phyloP scores from a whole-genome alignment of 2,797 vertebrate genomes.

The Catharus ustulatus region DNA sequence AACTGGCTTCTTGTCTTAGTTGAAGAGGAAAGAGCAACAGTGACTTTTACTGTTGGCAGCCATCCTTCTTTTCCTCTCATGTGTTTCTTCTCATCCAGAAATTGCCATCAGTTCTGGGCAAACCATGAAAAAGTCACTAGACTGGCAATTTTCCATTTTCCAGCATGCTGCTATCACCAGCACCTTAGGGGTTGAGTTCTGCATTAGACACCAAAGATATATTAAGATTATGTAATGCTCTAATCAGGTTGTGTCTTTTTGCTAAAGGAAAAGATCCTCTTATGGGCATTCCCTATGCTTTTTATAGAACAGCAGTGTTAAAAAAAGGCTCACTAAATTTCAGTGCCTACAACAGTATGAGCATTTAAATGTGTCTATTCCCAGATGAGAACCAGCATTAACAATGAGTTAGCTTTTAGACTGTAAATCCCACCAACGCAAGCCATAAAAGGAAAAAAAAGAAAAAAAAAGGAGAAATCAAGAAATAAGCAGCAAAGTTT shows the following conservation, averaged over 20 bases:
- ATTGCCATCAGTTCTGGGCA: not conserved
- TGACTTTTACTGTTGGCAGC: not conserved
- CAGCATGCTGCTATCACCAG: not conserved
- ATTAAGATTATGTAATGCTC: not conserved
- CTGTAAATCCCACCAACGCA: not conserved
- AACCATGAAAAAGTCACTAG: not conserved
- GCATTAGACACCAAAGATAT: not conserved
- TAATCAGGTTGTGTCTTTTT: not conserved
- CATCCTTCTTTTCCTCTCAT: not conserved
- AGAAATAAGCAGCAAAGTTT: not conserved
- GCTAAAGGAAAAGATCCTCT: not conserved
- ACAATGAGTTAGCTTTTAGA: constrained; percentile 17
- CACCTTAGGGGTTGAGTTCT: not conserved
- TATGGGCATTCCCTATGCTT: not conserved
- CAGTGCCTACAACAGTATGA: not conserved
- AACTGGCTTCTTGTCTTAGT: not conserved
- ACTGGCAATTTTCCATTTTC: not conserved
- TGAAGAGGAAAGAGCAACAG: not conserved
- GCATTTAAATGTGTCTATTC: constrained; percentile 1
- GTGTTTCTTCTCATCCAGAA: not conserved
- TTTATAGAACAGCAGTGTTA: not conserved
- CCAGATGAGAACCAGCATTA: constrained; percentile 16
- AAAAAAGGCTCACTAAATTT: constrained; percentile 12
- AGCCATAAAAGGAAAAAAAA: not conserved
- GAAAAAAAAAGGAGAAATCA: not conserved